A percentile compares a stretch with the other conserved stretches of the same genome.
Conservation (phyloP, 2,888 invertebrate genomes). For the Athetis lepigone region DNA sequence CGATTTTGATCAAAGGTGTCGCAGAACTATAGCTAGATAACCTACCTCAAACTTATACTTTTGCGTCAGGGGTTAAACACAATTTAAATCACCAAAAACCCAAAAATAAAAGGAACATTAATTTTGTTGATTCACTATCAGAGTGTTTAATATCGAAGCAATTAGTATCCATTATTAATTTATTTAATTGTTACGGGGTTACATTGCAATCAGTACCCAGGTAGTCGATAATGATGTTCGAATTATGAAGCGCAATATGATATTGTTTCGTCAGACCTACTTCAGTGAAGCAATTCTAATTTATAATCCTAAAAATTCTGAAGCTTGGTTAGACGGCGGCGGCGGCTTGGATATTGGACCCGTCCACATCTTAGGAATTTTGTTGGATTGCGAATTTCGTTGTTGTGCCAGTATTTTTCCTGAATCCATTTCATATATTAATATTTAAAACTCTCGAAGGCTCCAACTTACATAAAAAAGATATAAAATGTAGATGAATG, state of each 20-base stretch:
- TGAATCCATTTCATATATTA: not conserved
- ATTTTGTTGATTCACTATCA: not conserved
- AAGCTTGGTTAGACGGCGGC: not conserved
- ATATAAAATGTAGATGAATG: not conserved
- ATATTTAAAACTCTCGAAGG: too few species aligned
- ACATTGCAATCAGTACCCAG: conserved; percentile 17
- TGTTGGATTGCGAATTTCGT: not conserved
- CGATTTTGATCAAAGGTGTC: too few species aligned
- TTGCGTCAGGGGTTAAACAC: too few species aligned
- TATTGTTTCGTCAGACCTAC: conserved; percentile 6
- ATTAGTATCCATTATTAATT: conserved; percentile 36
- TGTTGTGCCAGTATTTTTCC: not conserved
- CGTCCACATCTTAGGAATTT: not conserved
- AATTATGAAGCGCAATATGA: conserved; percentile 10
- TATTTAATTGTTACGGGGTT: conserved; percentile 19
- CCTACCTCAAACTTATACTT: too few species aligned
- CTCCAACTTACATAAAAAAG: too few species aligned
- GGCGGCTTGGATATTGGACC: not conserved
- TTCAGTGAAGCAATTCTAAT: not conserved
- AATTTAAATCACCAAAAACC: too few species aligned
- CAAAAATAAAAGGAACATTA: not conserved
- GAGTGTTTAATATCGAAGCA: conserved; percentile 3
- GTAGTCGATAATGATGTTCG: conserved; percentile 6
- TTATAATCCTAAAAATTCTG: conserved; percentile 5
- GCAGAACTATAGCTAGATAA: too few species aligned